Evolutionary conservation across 2,797 vertebrate species (phyloP).

Genomic region (Crenuchus spilurus): DNA sequence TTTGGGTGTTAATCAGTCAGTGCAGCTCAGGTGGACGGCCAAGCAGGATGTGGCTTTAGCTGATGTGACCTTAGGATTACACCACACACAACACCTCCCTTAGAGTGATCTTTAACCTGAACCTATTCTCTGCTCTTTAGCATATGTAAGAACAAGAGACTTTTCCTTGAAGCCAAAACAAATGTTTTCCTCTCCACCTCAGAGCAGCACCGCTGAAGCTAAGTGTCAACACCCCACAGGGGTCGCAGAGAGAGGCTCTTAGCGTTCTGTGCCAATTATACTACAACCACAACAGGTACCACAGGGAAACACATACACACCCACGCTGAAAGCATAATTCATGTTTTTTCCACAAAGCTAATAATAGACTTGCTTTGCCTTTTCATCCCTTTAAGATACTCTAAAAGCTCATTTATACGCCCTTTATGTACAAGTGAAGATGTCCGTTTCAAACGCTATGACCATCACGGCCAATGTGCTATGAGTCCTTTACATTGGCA

Average conservation of each 20-base stretch:
- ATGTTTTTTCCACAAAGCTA: not conserved
- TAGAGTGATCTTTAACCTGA: no score
- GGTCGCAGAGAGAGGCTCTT: constrained; percentile 24
- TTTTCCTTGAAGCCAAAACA: constrained; percentile 59
- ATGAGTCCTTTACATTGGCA: no score
- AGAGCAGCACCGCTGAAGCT: constrained; percentile 47
- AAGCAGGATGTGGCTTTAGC: no score
- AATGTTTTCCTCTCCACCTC: constrained; percentile 66
- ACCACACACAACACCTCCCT: no score
- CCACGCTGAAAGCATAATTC: not conserved
- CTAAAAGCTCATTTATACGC: no score
- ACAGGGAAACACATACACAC: not conserved
- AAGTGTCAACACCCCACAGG: constrained; percentile 45
- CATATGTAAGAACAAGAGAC: constrained; percentile 57
- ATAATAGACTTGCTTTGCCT: not conserved
- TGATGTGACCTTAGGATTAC: no score
- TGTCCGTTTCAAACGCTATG: no score
- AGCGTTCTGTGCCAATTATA: constrained; percentile 41
- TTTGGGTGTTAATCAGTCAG: no score
- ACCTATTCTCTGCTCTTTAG: no score
- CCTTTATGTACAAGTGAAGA: no score
- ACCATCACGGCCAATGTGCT: no score
- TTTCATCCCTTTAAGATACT: constrained; percentile 6
- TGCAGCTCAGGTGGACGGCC: no score
- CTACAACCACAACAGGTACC: constrained; percentile 23